Base-by-base conservation (phyloP, 2,113 vertebrate genomes). In the Mesocricetus auratus region DNA sequence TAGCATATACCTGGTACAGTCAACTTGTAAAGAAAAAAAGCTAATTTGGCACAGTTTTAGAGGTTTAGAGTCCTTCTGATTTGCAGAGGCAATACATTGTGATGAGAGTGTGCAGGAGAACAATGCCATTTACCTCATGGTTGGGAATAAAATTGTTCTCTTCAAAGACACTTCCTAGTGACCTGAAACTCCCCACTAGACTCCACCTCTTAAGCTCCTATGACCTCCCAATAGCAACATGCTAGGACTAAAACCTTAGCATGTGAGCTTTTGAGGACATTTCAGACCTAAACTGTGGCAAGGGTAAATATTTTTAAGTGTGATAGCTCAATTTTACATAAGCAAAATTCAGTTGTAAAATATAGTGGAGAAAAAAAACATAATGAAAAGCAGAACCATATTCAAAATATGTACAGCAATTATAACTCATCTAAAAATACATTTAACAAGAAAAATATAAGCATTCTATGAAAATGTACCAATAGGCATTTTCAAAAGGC, bases 381-480 rank as follows among this genome's bases (percentile, higher is more conserved):
- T 33, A 91, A 71, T 89, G 68, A 77, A 92, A 96, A 94, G 69
- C 58, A 95, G 64, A 95, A 92, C 29, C 64, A 85, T 60, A 68
- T 62, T 92, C 64, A 91, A 96, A 97, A 96, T 95, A 97, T 53
- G 42, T 77, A 90, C 5, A 81, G 92, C 71, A 93, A 98, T 90
- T 94, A 93, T 77, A 96, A 90, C 58, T 60, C 94, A 96, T 92
- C 92, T 96, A 97, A 97, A 97, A 95, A 94, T 92, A 96, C 1
- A 6, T n/a, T 81, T 29, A 83, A 77, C 50, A 87, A 69, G 93
- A 96, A 97, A 97, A 94, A 85, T 83, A 89, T 10, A 87, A 92
- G 74, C 6, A 45, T n/a, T 94, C 60, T 92, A 93, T 85, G 74
- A 95, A 97, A 94, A 93, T 74, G 16, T 33, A 86, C 87, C 53